Conservation (phyloP, 2,113 vertebrate species). For the Oncorhynchus nerka region DNA sequence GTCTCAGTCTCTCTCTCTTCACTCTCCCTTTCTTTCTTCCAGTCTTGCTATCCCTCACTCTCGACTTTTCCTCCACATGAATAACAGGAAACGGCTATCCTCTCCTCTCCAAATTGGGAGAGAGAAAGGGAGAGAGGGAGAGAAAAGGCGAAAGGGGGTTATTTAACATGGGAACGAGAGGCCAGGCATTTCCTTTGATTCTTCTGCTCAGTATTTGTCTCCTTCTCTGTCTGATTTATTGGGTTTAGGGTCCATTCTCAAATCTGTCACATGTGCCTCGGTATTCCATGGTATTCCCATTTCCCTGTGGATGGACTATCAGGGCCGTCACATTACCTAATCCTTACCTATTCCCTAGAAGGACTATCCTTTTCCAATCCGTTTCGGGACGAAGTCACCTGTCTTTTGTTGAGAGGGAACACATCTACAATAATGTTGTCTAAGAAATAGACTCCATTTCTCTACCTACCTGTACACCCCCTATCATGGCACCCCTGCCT, state of each 20-base stretch:
- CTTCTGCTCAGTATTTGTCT: conserved; percentile 42
- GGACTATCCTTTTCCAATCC: no score
- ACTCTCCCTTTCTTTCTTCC: conserved; percentile 5
- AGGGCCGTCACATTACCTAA: background rate
- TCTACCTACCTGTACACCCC: background rate
- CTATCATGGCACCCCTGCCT: background rate
- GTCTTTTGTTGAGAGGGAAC: background rate
- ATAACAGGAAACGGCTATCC: conserved; percentile 53
- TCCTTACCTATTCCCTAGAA: background rate
- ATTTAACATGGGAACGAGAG: conserved; percentile 53
- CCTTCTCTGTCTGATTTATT: conserved; percentile 32
- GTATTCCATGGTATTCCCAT: conserved; percentile 13
- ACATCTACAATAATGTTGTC: background rate
- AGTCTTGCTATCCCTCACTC: conserved; percentile 1
- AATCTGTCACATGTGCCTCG: background rate
- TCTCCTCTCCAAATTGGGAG: conserved; percentile 34
- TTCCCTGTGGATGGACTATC: conserved; percentile 21
- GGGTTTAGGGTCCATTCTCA: conserved; percentile 30
- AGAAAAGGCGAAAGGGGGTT: conserved; percentile 14
- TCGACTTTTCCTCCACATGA: conserved; percentile 36
- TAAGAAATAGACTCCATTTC: background rate
- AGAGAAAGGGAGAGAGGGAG: background rate
- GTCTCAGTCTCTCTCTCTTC: background rate
- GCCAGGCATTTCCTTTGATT: conserved; percentile 54
- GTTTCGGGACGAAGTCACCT: background rate